Evolutionary conservation across 2,797 vertebrate species (phyloP), one percentile per base, ranked within the genome.

Genomic region (Gadopsis marmoratus): DNA sequence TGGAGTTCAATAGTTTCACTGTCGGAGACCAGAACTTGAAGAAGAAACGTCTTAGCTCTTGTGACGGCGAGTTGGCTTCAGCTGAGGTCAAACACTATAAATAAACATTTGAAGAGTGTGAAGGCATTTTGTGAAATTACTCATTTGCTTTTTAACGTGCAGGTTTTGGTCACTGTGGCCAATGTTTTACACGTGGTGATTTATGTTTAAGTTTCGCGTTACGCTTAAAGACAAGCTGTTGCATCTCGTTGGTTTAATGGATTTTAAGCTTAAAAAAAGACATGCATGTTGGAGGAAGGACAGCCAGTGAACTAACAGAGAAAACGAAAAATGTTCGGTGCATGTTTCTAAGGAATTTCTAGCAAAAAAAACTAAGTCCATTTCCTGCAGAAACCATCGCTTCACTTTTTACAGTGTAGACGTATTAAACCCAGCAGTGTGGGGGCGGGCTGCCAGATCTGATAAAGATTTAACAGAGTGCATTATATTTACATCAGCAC

Each of bases 401-500:
- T 11, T 7, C 35, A 14, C 21, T 23, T 65, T 74, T 64, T 71
- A 39, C 56, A 72, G 47, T 43, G 77, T 9, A 26, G 47, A 31
- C n/a, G 66, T 10, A 71, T 67, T 33, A 17, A 59, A 71, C 4
- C 33, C 51, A 39, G 76, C 61, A 29, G 31, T 31, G 3, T 1
- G 17, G 68, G 59, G 68, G 59, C 16, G 0, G 3, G 23, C 13
- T 51, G 69, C 66, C 71, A 75, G 41, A 71, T 75, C 55, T 56
- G 74, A 65, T 65, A 60, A 54, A 50, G 60, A 61, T 26, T 73
- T 19, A 59, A 59, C 41, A 16, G 53, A 68, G 60, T 21, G 65
- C 56, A 43, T 77, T 76, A 55, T 68, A 74, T 74, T 71, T 64
- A 65, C 66, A 77, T 72, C 79, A 79, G 82, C 79, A 79, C 79